Base-by-base conservation (phyloP, 1,140 invertebrate species). In the Parasteatoda tepidariorum region DNA sequence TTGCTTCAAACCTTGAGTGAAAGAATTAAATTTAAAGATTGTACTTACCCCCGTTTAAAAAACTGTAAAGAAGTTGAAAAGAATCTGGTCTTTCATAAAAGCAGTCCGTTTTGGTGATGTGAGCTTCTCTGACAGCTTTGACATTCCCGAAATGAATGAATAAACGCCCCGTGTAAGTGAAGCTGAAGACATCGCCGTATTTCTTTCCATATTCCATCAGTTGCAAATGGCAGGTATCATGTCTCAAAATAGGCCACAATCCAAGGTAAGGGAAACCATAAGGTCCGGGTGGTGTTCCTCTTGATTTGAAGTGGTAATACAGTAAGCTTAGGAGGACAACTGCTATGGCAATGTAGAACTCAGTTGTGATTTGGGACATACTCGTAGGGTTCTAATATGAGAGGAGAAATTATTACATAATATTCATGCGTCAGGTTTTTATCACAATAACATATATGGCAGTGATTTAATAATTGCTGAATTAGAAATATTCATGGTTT, bases 161-260 rank as follows among this genome's bases (percentile, higher is more conserved):
- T 1, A 74, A n/a, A 22, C n/a, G 28, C 9, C 71, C 71, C 0
- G 71, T 38, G 13, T 3, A 2, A 2, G n/a, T 24, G 30, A 74
- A 74, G 54, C 71, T 18, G 24, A 61, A 74, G 15, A 74, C 22
- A 2, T 74, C 55, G 34, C 71, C 71, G 3, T 61, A 74, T 38
- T 74, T 74, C 3, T n/a, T 61, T n/a, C 22, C 54, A n/a, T 59
- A 24, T 18, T 61, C 31, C 6, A 59, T 15, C 7, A 57, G 30
- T n/a, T 74, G 48, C 3, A 74, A 24, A 59, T 74, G 54, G 30
- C 18, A n/a, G 2, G 26, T 24, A 2, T 30, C 13, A 18, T 57
- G 3, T 7, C 34, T 61, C 33, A 74, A 11, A 22, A 61, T 59
- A 15, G 55, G 55, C 71, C 54, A 61, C 11, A 28, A 61, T 22